Percentiles rank a stretch among this genome's conserved stretches.
Conservation (phyloP, 2,797 vertebrate genomes). For the Eleutherodactylus coqui region DNA sequence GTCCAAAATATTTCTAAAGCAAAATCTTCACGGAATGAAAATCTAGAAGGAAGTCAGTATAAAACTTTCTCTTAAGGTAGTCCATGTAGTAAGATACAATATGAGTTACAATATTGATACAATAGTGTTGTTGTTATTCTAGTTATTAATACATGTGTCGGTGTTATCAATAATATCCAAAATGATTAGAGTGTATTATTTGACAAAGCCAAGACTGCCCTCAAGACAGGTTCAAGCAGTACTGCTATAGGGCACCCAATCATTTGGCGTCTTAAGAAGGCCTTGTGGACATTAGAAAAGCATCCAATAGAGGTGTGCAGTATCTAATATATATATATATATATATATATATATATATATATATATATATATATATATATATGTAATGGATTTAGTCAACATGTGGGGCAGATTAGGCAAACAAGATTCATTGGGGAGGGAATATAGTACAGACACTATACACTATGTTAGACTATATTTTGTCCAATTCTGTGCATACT, state of each 20-base stretch:
- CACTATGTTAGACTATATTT: no score
- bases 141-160: not conserved
- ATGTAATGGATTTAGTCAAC: no score
- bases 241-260: not conserved
- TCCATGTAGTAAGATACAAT: no score
- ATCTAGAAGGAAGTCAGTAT: not conserved
- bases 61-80: not conserved
- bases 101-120: no score
- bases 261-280: not conserved
- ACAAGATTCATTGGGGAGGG: no score
- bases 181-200: not conserved
- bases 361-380: no score
- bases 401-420: no score
- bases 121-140: not conserved
- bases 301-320: not conserved
- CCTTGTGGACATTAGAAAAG: not conserved
- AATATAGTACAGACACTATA: no score
- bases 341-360: no score
- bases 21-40: not conserved
- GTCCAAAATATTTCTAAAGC: not conserved
- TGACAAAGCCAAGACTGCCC: not conserved
- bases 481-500: no score
- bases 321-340: no score
- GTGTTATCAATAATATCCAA: not conserved
- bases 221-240: not conserved